phyloP scores from a whole-genome alignment of 2,113 vertebrate genomes.

The Isichthys henryi region DNA sequence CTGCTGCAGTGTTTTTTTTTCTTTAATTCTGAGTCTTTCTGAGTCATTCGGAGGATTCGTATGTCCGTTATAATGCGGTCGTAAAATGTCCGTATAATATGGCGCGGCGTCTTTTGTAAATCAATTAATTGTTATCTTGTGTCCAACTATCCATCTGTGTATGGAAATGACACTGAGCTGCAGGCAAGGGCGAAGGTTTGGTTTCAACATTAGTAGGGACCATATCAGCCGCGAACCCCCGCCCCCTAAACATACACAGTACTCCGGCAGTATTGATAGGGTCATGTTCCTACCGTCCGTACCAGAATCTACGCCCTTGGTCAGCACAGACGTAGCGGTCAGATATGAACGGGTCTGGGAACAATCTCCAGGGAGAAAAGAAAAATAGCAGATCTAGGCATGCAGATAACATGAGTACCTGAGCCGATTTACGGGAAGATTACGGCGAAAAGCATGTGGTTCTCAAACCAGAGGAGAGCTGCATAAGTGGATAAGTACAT shows the following conservation, averaged over 20 bases:
- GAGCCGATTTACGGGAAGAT: neutral
- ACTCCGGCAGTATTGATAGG: neutral
- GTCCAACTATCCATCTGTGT: neutral
- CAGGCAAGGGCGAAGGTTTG: neutral
- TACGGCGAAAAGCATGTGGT: neutral
- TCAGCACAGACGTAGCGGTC: neutral
- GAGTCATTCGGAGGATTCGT: neutral
- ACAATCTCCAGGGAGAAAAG: conserved; percentile 2
- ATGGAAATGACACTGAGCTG: neutral
- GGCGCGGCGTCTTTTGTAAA: neutral
- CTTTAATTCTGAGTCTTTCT: neutral
- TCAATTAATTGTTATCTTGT: neutral
- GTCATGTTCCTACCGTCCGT: neutral
- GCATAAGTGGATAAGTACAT: neutral
- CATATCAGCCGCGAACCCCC: neutral
- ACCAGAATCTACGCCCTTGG: neutral
- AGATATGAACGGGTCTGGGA: neutral
- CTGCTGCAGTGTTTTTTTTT: neutral
- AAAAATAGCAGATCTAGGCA: neutral
- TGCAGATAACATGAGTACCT: neutral
- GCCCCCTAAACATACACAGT: neutral
- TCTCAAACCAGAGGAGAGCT: neutral
- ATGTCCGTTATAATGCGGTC: neutral
- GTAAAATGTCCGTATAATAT: neutral
- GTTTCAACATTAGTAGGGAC: neutral